Evolutionary conservation across 1,140 invertebrate genomes (phyloP), one percentile per base, ranked within the genome.

Genomic region (Halictus rubicundus): DNA sequence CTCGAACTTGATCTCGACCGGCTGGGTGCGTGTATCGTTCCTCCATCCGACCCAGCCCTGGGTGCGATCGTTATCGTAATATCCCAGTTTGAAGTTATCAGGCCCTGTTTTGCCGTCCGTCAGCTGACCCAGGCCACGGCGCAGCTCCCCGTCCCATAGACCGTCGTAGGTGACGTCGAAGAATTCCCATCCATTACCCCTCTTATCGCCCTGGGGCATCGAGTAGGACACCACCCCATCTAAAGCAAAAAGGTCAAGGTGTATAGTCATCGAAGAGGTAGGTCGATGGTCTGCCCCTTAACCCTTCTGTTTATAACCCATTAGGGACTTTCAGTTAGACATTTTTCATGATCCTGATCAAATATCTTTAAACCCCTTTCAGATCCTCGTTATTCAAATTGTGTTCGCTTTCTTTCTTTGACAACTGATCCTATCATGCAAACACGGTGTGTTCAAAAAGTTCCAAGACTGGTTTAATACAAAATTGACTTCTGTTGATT

Each of bases 41-140:
- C 95, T 95, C 97, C 98, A 98, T 2, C 97, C 98, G n/a, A 98
- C 96, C 98, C 98, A 99, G 32, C 96, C 95, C 89, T 96, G 96
- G 19, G 81, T 80, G 37, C 93, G 92, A 93, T 92, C 93, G 59
- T 95, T 94, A 65, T 94, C 93, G 75, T 94, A 94, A 65, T 94
- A 94, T 72, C 95, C 95, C 72, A 94, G 92, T 89, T 96, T 96
- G 90, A 96, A 97, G 90, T 96, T 96, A 79, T 96, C 95, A 2
- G 94, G 94, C 0, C 96, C 96, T 12, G 93, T 91, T 84, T 93
- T 94, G 21, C 96, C 96, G 89, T 97, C 96, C 19, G 94, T 95
- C 71, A 97, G 91, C 85, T 96, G 95, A 32, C 96, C 96, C 3
- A 97, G 89, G 4, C 96, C 96, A 52, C 94, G 93, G 12, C 92